These are phyloP conservation scores for Hemicrepidius hirtus DNA, from an alignment of 2,888 invertebrate genomes.

Conservation along the genomic window DNA sequence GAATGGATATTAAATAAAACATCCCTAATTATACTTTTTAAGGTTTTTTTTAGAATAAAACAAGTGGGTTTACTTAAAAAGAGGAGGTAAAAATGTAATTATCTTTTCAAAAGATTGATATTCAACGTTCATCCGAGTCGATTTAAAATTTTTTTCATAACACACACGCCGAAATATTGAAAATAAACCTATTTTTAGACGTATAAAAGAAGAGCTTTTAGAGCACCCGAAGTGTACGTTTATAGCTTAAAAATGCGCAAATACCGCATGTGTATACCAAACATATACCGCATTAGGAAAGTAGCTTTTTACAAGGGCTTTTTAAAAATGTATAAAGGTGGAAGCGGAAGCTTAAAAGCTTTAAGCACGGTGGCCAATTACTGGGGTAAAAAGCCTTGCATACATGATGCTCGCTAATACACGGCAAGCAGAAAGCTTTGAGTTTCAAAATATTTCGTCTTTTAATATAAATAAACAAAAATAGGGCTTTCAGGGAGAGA, in stretches of 20 bases:
- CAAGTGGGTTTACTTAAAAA: too few species aligned
- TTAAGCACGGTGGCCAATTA: conserved; percentile 73
- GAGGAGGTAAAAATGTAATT: conserved; percentile 1
- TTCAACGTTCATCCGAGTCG: conserved; percentile 11
- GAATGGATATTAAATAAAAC: too few species aligned
- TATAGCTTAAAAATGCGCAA: conserved; percentile 54
- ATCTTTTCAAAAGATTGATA: conserved; percentile 16
- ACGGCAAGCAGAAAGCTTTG: conserved; percentile 48
- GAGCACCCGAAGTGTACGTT: conserved; percentile 36
- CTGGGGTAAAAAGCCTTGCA: conserved; percentile 71
- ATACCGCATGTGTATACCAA: conserved; percentile 57
- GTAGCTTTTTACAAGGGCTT: conserved; percentile 65
- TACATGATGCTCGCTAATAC: conserved; percentile 68
- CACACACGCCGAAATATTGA: conserved; percentile 27
- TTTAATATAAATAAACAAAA: conserved; percentile 44
- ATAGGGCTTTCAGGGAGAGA: background rate
- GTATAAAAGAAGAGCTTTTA: conserved; percentile 48
- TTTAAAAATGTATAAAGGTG: conserved; percentile 72
- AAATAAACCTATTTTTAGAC: conserved; percentile 40
- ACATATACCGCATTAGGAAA: conserved; percentile 55
- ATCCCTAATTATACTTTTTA: too few species aligned
- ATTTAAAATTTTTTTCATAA: conserved; percentile 12
- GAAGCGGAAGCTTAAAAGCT: conserved; percentile 72
- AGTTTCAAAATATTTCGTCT: conserved; percentile 48
- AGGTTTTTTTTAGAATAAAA: too few species aligned